Base-by-base conservation (phyloP, 1,140 invertebrate genomes). In the Apis dorsata region DNA sequence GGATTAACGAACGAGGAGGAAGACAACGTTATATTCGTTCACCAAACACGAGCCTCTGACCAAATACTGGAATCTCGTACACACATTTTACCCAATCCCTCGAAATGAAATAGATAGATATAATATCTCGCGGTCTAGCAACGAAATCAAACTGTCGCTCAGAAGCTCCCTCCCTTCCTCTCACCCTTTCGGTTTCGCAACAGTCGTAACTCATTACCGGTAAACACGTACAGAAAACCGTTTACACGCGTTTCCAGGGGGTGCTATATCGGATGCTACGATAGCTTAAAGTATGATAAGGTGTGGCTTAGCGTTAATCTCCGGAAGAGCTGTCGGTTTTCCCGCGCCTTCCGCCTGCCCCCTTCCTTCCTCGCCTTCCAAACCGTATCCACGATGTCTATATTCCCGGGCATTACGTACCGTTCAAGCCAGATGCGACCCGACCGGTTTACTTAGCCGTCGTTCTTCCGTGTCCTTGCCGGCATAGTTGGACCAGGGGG, bases 211-310 rank as follows among this genome's bases (percentile, higher is more conserved):
- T 84, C 83, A 84, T 84, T 84, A 84, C 83, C 24, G 51, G 49
- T 59, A 62, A 59, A 28, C 34, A 44, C 34, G 34, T 44, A 44
- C 4, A 44, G 24, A 10, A 17, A 28, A 12, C 11, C 24, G 51
- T 55, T 13, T 63, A 24, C 62, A 79, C 76, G 57, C 69, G 83
- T 85, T 85, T 34, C 55, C 82, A 79, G 81, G 80, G 79, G 34
- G 79, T 88, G 24, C 24, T 24, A 82, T 90, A 88, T 89, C 86
- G 86, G 83, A 88, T 70, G 80, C 81, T 44, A 53, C 84, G 82
- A 73, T 83, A 74, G 90, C 89, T 91, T 90, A 88, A 90, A 87
- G 86, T 87, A 90, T 90, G 90, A 91, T 91, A 92, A 92, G 90
- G 88, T 88, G 85, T 82, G 84, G 88, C 91, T 92, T 91, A 91